Evolutionary conservation across 2,888 invertebrate genomes (phyloP).

Genomic region (Apeira syringaria): DNA sequence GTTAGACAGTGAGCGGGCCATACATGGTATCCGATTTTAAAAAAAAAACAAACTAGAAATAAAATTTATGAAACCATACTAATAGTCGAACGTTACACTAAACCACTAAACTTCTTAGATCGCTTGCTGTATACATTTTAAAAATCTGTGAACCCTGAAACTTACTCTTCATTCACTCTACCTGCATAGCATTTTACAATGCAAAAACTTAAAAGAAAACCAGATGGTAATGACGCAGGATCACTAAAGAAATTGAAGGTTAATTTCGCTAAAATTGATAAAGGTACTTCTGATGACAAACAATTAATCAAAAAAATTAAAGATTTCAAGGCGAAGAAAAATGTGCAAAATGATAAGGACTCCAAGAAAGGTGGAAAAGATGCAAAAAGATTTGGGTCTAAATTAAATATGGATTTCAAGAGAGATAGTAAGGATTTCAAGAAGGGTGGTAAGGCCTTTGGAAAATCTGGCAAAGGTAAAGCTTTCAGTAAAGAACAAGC

Average conservation of each 20-base stretch:
- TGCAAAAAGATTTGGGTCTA: conserved; percentile 21
- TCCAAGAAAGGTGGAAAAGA: conserved; percentile 24
- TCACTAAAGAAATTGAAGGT: conserved; percentile 62
- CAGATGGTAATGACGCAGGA: conserved; percentile 38
- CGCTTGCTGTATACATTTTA: too few relatives aligned
- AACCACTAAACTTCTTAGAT: too few relatives aligned
- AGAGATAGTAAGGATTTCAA: conserved; percentile 28
- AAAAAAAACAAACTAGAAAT: too few relatives aligned
- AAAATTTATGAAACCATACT: too few relatives aligned
- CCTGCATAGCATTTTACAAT: too few relatives aligned
- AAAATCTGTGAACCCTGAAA: too few relatives aligned
- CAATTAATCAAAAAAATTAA: conserved; percentile 21
- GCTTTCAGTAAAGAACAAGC: conserved; percentile 40
- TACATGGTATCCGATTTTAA: too few relatives aligned
- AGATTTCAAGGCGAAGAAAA: not conserved
- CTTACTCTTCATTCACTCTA: too few relatives aligned
- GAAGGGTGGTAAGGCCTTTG: conserved; percentile 24
- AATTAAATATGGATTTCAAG: conserved; percentile 27
- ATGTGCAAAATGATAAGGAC: conserved; percentile 1
- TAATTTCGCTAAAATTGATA: conserved; percentile 34
- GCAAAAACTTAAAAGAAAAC: conserved; percentile 71
- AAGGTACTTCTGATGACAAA: conserved; percentile 19
- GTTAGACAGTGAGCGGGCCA: too few relatives aligned
- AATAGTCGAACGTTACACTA: too few relatives aligned
- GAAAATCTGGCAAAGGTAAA: conserved; percentile 25